phyloP scores from a whole-genome alignment of 2,888 invertebrate genomes.

The Psylliodes chrysocephalus region DNA sequence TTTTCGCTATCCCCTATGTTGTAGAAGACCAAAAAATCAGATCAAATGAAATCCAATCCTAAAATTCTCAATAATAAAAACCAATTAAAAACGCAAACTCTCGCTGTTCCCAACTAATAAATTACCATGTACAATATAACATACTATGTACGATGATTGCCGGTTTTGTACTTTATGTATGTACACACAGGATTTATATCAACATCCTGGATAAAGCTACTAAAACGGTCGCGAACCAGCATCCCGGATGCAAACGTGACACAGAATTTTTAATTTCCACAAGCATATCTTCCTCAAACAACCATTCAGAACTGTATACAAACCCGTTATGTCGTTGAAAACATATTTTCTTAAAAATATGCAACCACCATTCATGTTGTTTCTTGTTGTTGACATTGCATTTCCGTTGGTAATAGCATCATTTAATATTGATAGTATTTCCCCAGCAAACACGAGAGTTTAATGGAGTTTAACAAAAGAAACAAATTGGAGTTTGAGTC shows the following conservation, averaged over 20 bases:
- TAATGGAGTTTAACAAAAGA: slow-evolving; percentile 1
- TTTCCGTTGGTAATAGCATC: slow-evolving; percentile 15
- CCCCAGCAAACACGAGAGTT: background rate
- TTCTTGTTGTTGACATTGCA: slow-evolving; percentile 18
- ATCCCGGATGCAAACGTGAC: background rate
- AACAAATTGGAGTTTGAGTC: slow-evolving; percentile 1
- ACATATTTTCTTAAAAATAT: background rate
- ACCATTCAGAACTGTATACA: background rate
- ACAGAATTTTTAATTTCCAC: background rate
- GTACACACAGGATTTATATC: too few relatives aligned
- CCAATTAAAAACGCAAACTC: too few relatives aligned
- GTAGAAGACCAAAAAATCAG: too few relatives aligned
- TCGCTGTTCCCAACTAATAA: too few relatives aligned
- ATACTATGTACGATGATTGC: too few relatives aligned
- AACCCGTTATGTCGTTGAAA: background rate
- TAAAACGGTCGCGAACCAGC: too few relatives aligned
- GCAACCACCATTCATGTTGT: background rate
- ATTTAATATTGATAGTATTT: slow-evolving; percentile 25
- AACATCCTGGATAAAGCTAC: too few relatives aligned
- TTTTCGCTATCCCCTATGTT: too few relatives aligned
- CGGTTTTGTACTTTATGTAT: too few relatives aligned
- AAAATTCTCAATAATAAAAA: too few relatives aligned
- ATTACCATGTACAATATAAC: too few relatives aligned
- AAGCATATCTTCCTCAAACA: background rate
- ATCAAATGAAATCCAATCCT: too few relatives aligned